phyloP scores from a whole-genome alignment of 2,797 vertebrate species.

The Serranus cabrilla region DNA sequence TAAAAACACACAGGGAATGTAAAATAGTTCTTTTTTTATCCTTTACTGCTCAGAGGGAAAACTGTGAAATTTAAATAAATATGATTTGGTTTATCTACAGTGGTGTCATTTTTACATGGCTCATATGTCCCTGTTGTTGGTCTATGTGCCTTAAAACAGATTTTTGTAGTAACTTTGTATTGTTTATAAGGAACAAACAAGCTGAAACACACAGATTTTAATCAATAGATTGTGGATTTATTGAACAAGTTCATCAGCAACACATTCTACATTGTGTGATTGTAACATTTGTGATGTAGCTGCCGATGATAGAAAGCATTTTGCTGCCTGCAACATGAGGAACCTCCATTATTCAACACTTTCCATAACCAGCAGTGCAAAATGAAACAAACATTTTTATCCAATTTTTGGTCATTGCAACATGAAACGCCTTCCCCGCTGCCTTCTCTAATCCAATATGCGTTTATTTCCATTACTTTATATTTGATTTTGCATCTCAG shows the following conservation, averaged over 20 bases:
- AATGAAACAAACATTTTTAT: slow-evolving; percentile 71
- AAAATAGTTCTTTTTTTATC: too few species aligned
- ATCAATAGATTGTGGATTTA: slow-evolving; percentile 1
- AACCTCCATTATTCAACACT: slow-evolving; percentile 27
- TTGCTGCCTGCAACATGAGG: not conserved
- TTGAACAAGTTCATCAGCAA: not conserved
- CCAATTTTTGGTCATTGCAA: slow-evolving; percentile 66
- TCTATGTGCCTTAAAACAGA: not conserved
- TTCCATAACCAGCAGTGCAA: slow-evolving; percentile 51
- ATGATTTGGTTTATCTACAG: not conserved
- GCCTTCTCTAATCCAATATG: slow-evolving; percentile 76
- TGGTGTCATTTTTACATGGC: not conserved
- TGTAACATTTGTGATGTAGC: slow-evolving; percentile 5
- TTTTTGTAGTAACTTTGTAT: not conserved
- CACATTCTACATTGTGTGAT: not conserved
- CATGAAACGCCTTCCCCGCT: slow-evolving; percentile 64
- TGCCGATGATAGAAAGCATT: not conserved
- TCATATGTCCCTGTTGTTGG: not conserved
- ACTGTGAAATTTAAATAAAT: too few species aligned
- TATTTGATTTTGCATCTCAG: slow-evolving; percentile 81
- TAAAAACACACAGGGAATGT: too few species aligned
- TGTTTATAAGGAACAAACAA: not conserved
- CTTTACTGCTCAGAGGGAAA: too few species aligned
- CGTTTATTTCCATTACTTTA: slow-evolving; percentile 77
- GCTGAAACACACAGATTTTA: not conserved